Evolutionary conservation across 2,797 vertebrate species (phyloP).

Genomic region (Sebastolobus alascanus): DNA sequence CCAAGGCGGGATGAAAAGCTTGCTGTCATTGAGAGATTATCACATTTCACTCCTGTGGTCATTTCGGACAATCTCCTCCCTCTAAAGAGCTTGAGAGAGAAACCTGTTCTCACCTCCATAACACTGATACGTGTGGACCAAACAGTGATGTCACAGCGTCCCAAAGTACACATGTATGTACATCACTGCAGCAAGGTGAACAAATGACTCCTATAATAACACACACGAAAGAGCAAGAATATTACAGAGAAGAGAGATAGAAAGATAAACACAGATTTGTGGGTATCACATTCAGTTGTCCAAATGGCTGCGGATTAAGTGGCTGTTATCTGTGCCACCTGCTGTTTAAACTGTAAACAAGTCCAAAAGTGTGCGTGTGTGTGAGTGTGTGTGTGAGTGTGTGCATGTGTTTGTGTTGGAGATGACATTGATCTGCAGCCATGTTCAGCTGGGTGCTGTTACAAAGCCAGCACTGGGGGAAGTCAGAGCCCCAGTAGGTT

Average conservation of each 20-base stretch:
- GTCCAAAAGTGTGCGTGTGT: conserved; percentile 52
- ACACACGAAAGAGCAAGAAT: not conserved
- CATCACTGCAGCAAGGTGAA: not conserved
- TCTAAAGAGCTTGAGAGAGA: not conserved
- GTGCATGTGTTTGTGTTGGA: conserved; percentile 22
- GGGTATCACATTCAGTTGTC: conserved; percentile 42
- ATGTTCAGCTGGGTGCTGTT: conserved; percentile 64
- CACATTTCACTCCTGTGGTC: not conserved
- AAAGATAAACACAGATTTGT: conserved; percentile 30
- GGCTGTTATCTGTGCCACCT: conserved; percentile 75
- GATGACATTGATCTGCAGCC: conserved; percentile 73
- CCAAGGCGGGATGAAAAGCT: not conserved
- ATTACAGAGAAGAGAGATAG: not conserved
- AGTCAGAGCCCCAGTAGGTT: conserved; percentile 42
- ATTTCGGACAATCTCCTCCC: not conserved
- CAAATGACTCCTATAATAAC: not conserved
- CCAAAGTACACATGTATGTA: not conserved
- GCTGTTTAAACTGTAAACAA: conserved; percentile 78
- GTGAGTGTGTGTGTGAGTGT: conserved; percentile 3
- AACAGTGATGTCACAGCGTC: not conserved
- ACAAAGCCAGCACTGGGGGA: conserved; percentile 64
- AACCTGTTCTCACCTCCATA: not conserved
- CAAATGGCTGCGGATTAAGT: conserved; percentile 74
- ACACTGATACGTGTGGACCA: not conserved
- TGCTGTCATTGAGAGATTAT: not conserved